Conservation (phyloP, 2,113 vertebrate genomes). For the Polypterus senegalus region DNA sequence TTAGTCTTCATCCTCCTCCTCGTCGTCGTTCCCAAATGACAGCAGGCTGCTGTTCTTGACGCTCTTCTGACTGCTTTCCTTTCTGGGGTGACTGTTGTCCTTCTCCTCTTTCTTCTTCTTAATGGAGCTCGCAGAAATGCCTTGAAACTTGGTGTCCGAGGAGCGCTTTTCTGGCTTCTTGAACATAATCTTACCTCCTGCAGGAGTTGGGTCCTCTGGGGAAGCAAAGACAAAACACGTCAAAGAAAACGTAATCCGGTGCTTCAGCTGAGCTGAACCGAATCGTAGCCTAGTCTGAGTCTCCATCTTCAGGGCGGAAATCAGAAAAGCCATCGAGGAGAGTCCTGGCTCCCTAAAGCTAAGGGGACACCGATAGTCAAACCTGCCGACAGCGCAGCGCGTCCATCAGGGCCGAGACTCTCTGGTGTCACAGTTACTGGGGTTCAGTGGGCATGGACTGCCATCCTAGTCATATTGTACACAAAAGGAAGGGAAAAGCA, state of each 20-base stretch:
- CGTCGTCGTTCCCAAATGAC: slow-evolving; percentile 80
- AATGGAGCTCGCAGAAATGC: slow-evolving; percentile 77
- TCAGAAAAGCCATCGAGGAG: too few species aligned
- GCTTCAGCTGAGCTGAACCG: too few species aligned
- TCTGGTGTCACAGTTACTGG: too few species aligned
- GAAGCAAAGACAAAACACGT: slow-evolving; percentile 17
- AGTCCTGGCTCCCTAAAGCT: too few species aligned
- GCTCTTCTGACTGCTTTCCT: slow-evolving; percentile 57
- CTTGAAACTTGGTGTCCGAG: slow-evolving; percentile 63
- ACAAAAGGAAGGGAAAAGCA: too few species aligned
- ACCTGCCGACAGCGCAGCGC: too few species aligned
- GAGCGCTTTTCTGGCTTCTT: slow-evolving; percentile 80
- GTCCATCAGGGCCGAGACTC: too few species aligned
- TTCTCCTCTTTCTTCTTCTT: slow-evolving; percentile 64
- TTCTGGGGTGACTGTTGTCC: slow-evolving; percentile 32
- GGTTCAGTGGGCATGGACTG: too few species aligned
- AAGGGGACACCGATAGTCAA: too few species aligned
- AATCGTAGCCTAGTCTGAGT: too few species aligned
- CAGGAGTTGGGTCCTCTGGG: slow-evolving; percentile 55
- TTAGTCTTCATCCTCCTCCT: slow-evolving; percentile 55
- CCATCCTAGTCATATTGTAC: too few species aligned
- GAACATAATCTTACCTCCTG: slow-evolving; percentile 85
- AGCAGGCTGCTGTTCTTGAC: slow-evolving; percentile 86
- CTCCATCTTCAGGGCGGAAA: too few species aligned
- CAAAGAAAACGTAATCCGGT: slow-evolving; percentile 9